Evolutionary conservation across 2,888 invertebrate genomes (phyloP), one percentile per base, ranked within the genome.

Genomic region (Exephanes ischioxanthus): DNA sequence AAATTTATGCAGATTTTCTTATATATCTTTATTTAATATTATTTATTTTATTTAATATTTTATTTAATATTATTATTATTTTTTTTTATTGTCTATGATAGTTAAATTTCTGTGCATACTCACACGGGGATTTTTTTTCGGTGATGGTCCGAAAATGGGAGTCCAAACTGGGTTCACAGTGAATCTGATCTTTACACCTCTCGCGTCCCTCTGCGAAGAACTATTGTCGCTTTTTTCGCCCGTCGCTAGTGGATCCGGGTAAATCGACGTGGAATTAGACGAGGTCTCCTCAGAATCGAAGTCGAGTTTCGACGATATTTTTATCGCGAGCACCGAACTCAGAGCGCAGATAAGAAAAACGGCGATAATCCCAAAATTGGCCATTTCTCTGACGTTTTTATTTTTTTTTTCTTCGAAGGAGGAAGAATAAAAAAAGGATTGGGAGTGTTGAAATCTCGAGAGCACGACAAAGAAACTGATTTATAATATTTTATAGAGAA

Each of bases 251-350:
- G 87, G 80, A 26, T 85, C 71, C 11, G 77, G 41, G 33, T 75
- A 48, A 51, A 22, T 63, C n/a, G 78, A 11, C 14, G 78, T 19
- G 6, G 58, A 67, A 51, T 82, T 67, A 2, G 61, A 51, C 41
- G 73, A 77, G 55, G 66, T 48, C 66, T 89, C 88, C 4, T 80
- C 61, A 26, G 87, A 87, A n/a, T 85, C 88, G 4, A 92, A 80
- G 48, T 87, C 88, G 37, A 92, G 87, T 72, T 90, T 89, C n/a
- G 91, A 89, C 0, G 90, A 90, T 58, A 91, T 78, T 75, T 87
- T 73, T 41, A 83, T 7, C 9, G 80, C 79, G 14, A 30, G 41
- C 45, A 53, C 55, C 11, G 68, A 45, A 22, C 33, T 67, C 22
- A 72, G 14, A 30, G 66, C 55, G 16, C 68, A 63, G 70, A 85